Conservation (phyloP, 1,140 invertebrate species). For the Copidosoma floridanum region DNA sequence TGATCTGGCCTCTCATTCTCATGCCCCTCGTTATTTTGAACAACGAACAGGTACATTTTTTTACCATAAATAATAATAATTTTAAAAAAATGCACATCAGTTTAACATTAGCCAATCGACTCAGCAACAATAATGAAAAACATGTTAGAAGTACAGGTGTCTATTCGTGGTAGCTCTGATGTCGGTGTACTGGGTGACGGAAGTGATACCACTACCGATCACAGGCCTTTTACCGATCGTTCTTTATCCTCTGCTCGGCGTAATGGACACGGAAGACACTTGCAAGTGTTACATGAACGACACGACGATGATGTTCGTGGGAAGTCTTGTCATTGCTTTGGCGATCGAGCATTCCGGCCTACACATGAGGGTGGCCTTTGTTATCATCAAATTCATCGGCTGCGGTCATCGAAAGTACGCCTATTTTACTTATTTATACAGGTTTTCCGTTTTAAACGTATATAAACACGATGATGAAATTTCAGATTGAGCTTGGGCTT, state of each 20-base stretch:
- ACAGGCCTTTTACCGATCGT: constrained; percentile 66
- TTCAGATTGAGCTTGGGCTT: constrained; percentile 56
- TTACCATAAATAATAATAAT: too few species aligned
- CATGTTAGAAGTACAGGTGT: constrained; percentile 52
- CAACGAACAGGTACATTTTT: constrained; percentile 49
- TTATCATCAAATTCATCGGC: constrained; percentile 63
- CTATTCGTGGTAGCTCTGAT: constrained; percentile 63
- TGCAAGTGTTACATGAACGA: constrained; percentile 63
- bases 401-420: constrained; percentile 52
- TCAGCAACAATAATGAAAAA: too few species aligned
- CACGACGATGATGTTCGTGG: constrained; percentile 66
- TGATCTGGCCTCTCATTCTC: constrained; percentile 63
- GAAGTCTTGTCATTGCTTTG: constrained; percentile 63
- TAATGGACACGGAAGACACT: constrained; percentile 58
- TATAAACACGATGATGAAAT: neutral
- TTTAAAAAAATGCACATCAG: too few species aligned
- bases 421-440: too few species aligned
- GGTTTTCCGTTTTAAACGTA: too few species aligned
- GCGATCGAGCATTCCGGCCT: constrained; percentile 66
- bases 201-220: constrained; percentile 64
- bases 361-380: constrained; percentile 65
- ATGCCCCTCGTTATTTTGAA: constrained; percentile 62
- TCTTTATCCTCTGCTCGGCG: constrained; percentile 62
- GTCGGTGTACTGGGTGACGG: constrained; percentile 69
- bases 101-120: too few species aligned